Conservation (phyloP, 1,140 invertebrate genomes). For the Drosophila lacertosa region DNA sequence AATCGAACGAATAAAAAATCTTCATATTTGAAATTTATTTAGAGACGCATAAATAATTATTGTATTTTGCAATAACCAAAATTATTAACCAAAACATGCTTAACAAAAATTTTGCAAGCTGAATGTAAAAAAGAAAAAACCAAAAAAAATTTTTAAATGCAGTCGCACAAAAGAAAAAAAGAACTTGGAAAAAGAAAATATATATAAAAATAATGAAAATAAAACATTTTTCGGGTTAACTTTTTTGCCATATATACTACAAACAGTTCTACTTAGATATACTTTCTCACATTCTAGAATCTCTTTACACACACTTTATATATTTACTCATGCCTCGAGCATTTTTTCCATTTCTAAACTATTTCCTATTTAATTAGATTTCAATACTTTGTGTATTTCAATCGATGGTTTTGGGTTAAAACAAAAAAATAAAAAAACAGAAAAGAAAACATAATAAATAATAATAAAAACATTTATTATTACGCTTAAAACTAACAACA, state of each 20-base stretch:
- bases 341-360: conserved; percentile 45
- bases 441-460: too few species aligned
- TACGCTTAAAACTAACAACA: conserved; percentile 60
- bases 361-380: conserved; percentile 33
- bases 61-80: conserved; percentile 83
- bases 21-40: conserved; percentile 10
- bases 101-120: conserved; percentile 61
- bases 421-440: conserved; percentile 15
- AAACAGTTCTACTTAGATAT: conserved; percentile 40
- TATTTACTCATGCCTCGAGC: conserved; percentile 53
- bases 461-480: conserved; percentile 28
- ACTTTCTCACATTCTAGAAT: conserved; percentile 33
- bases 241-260: conserved; percentile 47
- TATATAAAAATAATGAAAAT: conserved; percentile 72
- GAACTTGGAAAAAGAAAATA: conserved; percentile 2
- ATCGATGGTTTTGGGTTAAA: conserved; percentile 66
- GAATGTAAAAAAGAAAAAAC: conserved; percentile 4
- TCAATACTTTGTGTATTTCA: conserved; percentile 51
- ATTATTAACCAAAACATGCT: conserved; percentile 78
- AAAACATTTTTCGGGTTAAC: conserved; percentile 84
- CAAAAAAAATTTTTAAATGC: conserved; percentile 20
- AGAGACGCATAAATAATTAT: conserved; percentile 55
- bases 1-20: conserved; percentile 22
- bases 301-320: conserved; percentile 40
- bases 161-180: conserved; percentile 23